Conservation (phyloP, 2,797 vertebrate genomes). For the Rallus crepitans region DNA sequence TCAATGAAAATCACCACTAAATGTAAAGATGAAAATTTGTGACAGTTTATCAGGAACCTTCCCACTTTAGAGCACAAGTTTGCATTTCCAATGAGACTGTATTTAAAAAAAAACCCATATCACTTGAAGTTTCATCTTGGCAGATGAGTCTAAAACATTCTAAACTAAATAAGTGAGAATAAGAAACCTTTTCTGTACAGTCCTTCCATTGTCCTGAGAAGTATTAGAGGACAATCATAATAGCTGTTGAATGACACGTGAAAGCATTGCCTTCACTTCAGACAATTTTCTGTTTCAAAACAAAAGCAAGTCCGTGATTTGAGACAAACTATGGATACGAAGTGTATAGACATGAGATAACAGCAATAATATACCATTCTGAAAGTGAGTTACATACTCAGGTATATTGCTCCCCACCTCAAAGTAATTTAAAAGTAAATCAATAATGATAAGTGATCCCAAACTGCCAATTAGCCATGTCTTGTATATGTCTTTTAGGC, state of each 20-base stretch:
- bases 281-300: background rate
- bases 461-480: background rate
- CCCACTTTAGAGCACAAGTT: background rate
- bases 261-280: background rate
- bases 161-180: background rate
- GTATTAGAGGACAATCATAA: background rate
- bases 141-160: background rate
- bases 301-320: background rate
- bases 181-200: background rate
- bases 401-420: background rate
- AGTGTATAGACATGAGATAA: background rate
- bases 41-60: background rate
- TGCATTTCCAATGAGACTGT: background rate
- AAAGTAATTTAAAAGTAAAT: constrained; percentile 30
- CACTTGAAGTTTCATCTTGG: background rate
- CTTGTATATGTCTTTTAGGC: background rate
- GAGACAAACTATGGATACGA: background rate
- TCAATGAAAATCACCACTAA: background rate
- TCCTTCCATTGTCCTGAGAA: background rate
- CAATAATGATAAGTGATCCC: background rate
- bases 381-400: background rate
- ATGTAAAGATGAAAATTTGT: background rate
- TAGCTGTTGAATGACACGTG: background rate
- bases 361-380: background rate
- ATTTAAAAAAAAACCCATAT: background rate